phyloP scores from a whole-genome alignment of 2,797 vertebrate species.

The Acanthornis magna region DNA sequence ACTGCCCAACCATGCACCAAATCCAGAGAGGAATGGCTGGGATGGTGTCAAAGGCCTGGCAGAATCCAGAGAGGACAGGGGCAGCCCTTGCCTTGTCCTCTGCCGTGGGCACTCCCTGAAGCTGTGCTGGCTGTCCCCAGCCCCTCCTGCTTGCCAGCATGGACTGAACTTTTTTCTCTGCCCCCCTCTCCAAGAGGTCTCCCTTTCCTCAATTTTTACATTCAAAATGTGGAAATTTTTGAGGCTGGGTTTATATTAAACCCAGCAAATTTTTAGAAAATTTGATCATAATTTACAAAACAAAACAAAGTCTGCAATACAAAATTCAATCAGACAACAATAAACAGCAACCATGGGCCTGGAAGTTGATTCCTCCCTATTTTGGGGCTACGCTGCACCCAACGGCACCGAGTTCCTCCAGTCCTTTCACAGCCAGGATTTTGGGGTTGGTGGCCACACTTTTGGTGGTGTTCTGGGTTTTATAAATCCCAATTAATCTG shows the following conservation, averaged over 20 bases:
- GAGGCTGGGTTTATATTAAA: background rate
- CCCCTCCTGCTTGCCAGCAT: background rate
- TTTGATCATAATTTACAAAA: background rate
- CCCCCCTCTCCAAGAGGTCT: background rate
- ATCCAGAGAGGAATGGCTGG: too few species aligned
- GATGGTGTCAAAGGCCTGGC: too few species aligned
- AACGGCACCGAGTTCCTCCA: conserved; percentile 52
- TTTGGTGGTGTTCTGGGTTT: conserved; percentile 94
- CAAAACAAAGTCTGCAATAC: background rate
- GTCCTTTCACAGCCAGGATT: conserved; percentile 81
- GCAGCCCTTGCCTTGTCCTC: background rate
- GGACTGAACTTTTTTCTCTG: background rate
- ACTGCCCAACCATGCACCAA: too few species aligned
- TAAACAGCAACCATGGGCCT: background rate
- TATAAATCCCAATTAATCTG: conserved; percentile 94
- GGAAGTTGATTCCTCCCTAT: background rate
- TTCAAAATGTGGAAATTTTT: background rate
- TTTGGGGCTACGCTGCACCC: background rate
- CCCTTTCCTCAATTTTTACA: background rate
- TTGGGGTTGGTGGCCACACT: conserved; percentile 93
- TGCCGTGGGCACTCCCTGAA: background rate
- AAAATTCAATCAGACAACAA: background rate
- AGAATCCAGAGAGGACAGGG: too few species aligned
- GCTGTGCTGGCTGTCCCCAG: background rate
- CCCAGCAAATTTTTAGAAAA: background rate